phyloP scores from a whole-genome alignment of 2,888 invertebrate genomes.

The Lasioglossum villosulum region DNA sequence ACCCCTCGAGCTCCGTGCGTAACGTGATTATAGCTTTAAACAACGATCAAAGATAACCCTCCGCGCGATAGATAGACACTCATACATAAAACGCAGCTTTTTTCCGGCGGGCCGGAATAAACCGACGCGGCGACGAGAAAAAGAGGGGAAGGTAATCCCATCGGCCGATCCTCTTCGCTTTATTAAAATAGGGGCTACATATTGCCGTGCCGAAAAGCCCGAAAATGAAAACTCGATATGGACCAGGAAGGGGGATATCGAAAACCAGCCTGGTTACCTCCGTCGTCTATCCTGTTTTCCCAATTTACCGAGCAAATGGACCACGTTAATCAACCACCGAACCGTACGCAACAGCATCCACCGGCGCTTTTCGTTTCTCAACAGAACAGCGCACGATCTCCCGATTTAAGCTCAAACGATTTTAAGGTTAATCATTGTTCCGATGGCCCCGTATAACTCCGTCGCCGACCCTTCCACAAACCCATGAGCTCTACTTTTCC shows the following conservation, averaged over 20 bases:
- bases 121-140: background rate
- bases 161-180: constrained; percentile 47
- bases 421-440: constrained; percentile 77
- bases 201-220: constrained; percentile 27
- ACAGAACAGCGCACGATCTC: constrained; percentile 35
- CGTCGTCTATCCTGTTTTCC: constrained; percentile 37
- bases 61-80: constrained; percentile 43
- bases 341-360: constrained; percentile 1
- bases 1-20: background rate
- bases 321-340: constrained; percentile 52
- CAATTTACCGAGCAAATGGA: constrained; percentile 51
- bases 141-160: constrained; percentile 41
- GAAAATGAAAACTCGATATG: constrained; percentile 45
- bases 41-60: constrained; percentile 58
- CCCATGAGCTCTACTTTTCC: constrained; percentile 37
- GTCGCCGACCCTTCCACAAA: background rate
- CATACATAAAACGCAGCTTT: constrained; percentile 55
- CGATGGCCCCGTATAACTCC: constrained; percentile 28
- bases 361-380: constrained; percentile 21
- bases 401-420: constrained; percentile 64
- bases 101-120: constrained; percentile 23
- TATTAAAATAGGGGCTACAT: constrained; percentile 54
- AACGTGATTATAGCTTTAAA: constrained; percentile 60
- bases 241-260: background rate
- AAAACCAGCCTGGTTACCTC: constrained; percentile 10